These are phyloP conservation scores for Hyalella azteca DNA, from an alignment of 2,888 invertebrate species.

Conservation along the genomic window DNA sequence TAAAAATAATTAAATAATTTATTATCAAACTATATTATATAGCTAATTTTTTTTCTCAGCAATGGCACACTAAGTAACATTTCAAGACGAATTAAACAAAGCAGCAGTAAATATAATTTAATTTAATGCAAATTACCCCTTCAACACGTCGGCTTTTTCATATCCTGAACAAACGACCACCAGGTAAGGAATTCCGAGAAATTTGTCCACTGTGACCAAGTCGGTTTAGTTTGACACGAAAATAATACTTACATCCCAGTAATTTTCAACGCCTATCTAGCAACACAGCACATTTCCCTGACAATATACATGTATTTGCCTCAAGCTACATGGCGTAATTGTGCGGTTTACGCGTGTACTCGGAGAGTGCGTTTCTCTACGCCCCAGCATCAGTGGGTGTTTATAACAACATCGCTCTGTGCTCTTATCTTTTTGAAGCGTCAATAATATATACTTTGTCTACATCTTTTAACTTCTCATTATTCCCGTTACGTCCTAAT, in stretches of 20 bases:
- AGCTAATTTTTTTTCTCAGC: no score
- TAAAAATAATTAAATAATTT: no score
- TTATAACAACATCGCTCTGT: background rate
- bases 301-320: no score
- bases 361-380: background rate
- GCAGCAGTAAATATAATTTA: no score
- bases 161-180: no score
- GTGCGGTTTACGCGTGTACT: background rate
- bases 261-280: background rate
- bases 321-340: background rate
- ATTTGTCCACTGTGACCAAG: slow-evolving; percentile 15
- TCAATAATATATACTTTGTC: slow-evolving; percentile 24
- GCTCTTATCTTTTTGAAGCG: slow-evolving; percentile 19
- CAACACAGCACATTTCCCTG: background rate
- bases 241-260: background rate
- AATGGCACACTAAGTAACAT: no score
- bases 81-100: no score
- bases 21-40: no score
- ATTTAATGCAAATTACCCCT: no score
- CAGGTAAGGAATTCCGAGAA: background rate
- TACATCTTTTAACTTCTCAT: slow-evolving; percentile 36
- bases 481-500: slow-evolving; percentile 16
- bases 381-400: background rate
- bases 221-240: slow-evolving; percentile 29
- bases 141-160: no score